Evolutionary conservation across 2,797 vertebrate genomes (phyloP).

Genomic region (Coracias cyanogaster): DNA sequence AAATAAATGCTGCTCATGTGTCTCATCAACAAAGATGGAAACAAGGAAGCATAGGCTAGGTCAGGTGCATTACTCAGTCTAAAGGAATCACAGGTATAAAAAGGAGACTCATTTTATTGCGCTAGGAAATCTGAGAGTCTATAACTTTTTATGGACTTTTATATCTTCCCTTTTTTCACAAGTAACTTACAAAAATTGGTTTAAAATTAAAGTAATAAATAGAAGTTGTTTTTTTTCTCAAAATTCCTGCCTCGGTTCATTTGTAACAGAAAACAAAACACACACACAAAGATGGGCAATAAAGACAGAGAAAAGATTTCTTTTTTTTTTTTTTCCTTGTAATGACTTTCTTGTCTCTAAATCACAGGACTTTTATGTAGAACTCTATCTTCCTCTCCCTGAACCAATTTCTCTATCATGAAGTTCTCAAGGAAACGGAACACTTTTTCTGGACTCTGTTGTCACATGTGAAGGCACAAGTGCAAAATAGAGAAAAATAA

Average conservation of each 20-base stretch:
- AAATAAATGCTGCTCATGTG: slow-evolving; percentile 10
- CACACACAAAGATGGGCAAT: neutral
- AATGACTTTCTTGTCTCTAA: neutral
- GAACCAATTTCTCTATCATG: neutral
- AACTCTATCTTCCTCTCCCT: neutral
- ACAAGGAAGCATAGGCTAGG: neutral
- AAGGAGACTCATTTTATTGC: neutral
- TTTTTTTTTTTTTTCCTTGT: neutral
- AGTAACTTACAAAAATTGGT: neutral
- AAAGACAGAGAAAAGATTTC: neutral
- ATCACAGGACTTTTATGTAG: neutral
- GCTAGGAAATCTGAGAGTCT: slow-evolving; percentile 1
- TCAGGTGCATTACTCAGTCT: slow-evolving; percentile 1
- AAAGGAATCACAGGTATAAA: neutral
- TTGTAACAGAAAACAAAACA: neutral
- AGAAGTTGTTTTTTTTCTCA: neutral
- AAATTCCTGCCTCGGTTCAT: neutral
- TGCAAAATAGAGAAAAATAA: neutral
- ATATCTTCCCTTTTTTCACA: neutral
- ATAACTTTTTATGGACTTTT: slow-evolving; percentile 9
- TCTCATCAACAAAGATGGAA: slow-evolving; percentile 42
- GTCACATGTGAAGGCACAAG: neutral
- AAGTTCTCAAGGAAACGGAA: neutral
- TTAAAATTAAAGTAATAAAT: slow-evolving; percentile 22
- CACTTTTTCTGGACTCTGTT: neutral